Evolutionary conservation across 2,113 vertebrate species (phyloP).

Genomic region (Engystomops pustulosus): DNA sequence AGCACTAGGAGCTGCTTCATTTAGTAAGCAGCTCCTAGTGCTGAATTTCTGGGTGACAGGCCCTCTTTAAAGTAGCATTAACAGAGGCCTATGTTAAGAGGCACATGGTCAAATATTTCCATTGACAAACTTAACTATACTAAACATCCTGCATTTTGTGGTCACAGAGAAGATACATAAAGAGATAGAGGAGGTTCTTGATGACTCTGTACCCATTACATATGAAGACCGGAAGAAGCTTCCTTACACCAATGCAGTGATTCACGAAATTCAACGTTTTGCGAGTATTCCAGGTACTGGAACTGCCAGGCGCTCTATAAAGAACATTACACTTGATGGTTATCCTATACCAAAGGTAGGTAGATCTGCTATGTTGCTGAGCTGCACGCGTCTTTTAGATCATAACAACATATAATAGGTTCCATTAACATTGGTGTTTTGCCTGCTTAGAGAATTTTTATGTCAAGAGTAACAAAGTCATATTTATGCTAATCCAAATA

Average conservation of each 20-base stretch:
- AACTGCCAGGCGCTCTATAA: background rate
- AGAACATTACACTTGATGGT: constrained; percentile 25
- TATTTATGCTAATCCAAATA: too few species aligned
- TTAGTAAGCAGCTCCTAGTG: too few species aligned
- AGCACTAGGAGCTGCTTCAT: too few species aligned
- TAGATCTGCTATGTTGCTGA: background rate
- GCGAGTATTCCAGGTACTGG: constrained; percentile 11
- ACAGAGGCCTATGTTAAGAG: too few species aligned
- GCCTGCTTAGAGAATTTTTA: too few species aligned
- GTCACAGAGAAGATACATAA: constrained; percentile 43
- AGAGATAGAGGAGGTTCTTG: constrained; percentile 19
- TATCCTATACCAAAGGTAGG: constrained; percentile 22
- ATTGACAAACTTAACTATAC: background rate
- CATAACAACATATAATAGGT: too few species aligned
- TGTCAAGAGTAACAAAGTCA: too few species aligned
- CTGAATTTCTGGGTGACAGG: too few species aligned
- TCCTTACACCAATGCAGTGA: constrained; percentile 26
- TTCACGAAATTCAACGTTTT: constrained; percentile 51
- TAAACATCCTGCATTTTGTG: background rate
- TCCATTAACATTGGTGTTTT: too few species aligned
- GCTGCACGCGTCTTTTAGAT: too few species aligned
- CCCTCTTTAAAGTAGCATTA: too few species aligned
- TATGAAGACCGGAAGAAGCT: constrained; percentile 60
- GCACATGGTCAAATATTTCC: too few species aligned
- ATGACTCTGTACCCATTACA: constrained; percentile 56